These are phyloP conservation scores for Antennarius maculatus DNA, from an alignment of 2,797 vertebrate species.

Conservation along the genomic window DNA sequence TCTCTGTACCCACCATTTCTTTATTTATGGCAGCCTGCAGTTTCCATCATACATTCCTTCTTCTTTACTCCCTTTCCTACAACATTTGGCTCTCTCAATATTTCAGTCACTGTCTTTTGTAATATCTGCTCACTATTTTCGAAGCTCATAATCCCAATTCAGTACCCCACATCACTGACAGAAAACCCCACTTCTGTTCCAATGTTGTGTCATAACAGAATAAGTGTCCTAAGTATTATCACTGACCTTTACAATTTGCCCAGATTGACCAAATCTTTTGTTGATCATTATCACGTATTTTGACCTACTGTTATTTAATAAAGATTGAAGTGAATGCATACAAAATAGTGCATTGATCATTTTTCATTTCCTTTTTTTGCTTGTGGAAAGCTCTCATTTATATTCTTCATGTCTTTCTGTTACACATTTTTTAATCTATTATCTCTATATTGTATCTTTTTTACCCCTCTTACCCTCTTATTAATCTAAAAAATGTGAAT, in stretches of 20 bases:
- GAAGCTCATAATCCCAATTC: conserved; percentile 22
- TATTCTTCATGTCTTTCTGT: conserved; percentile 6
- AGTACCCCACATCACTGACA: conserved; percentile 19
- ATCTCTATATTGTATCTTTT: background rate
- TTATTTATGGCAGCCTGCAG: conserved; percentile 22
- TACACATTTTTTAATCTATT: background rate
- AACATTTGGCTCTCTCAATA: conserved; percentile 11
- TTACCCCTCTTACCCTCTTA: background rate
- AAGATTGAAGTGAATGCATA: conserved; percentile 80
- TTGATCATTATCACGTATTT: conserved; percentile 58
- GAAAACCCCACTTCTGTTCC: conserved; percentile 20
- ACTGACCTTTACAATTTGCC: conserved; percentile 16
- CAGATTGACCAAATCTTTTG: conserved; percentile 34
- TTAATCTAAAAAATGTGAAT: conserved; percentile 9
- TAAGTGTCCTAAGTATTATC: conserved; percentile 2
- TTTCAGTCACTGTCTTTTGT: conserved; percentile 24
- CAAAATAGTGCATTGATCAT: conserved; percentile 39
- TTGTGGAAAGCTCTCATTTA: background rate
- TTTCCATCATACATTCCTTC: conserved; percentile 20
- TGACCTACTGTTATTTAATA: conserved; percentile 74
- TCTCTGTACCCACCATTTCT: conserved; percentile 13
- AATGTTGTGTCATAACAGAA: conserved; percentile 26
- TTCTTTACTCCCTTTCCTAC: conserved; percentile 24
- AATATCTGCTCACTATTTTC: conserved; percentile 8
- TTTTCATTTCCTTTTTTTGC: conserved; percentile 10